Evolutionary conservation across 2,797 vertebrate genomes (phyloP).

Genomic region (Sebastes baramenuke): DNA sequence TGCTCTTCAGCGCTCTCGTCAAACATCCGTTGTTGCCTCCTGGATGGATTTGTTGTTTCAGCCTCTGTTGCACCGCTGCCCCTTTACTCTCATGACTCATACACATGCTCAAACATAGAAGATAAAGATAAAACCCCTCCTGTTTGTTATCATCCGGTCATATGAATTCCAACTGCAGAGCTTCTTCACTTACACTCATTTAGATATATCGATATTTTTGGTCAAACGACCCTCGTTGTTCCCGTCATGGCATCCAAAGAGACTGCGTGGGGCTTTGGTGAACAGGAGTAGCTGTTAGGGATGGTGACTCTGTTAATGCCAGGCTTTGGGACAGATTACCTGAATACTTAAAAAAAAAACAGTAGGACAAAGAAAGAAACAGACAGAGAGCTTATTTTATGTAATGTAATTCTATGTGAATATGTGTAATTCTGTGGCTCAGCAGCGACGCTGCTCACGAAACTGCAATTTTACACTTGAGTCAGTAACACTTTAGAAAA

Average conservation of each 20-base stretch:
- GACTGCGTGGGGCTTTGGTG: background rate
- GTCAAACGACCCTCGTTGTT: background rate
- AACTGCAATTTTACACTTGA: background rate
- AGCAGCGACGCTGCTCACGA: background rate
- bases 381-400: background rate
- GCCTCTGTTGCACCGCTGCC: slow-evolving; percentile 29
- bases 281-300: background rate
- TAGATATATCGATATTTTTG: background rate
- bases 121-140: slow-evolving; percentile 35
- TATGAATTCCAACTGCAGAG: background rate
- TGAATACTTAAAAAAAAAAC: background rate
- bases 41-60: slow-evolving; percentile 32
- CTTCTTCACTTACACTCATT: background rate
- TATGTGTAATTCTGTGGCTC: background rate
- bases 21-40: slow-evolving; percentile 29
- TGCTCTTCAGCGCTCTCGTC: slow-evolving; percentile 19
- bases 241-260: background rate
- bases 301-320: background rate
- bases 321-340: background rate
- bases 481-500: background rate
- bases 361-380: background rate
- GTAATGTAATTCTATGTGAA: background rate
- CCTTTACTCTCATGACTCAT: slow-evolving; percentile 53
- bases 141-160: slow-evolving; percentile 12
- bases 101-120: slow-evolving; percentile 20